phyloP scores from a whole-genome alignment of 2,113 vertebrate species.

The Neomonachus schauinslandi region DNA sequence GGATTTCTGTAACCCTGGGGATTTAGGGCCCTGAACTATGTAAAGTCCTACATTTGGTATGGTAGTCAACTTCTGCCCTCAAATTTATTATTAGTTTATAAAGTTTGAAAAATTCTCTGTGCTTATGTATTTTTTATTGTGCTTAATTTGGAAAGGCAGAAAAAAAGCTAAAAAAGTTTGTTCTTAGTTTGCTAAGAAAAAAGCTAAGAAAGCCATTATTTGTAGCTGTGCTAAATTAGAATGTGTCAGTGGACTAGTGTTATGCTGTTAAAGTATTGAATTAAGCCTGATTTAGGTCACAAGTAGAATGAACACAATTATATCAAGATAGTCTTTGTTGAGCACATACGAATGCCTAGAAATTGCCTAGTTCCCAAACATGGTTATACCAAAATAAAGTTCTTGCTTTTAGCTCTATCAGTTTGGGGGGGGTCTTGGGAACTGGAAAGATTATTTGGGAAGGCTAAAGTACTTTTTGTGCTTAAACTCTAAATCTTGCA shows the following conservation, averaged over 20 bases:
- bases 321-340: slow-evolving; percentile 22
- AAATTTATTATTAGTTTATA: slow-evolving; percentile 76
- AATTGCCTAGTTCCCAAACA: neutral
- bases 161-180: slow-evolving; percentile 38
- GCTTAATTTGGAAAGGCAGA: slow-evolving; percentile 76
- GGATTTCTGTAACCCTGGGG: slow-evolving; percentile 84
- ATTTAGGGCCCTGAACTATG: slow-evolving; percentile 80
- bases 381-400: neutral
- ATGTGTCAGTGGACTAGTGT: neutral
- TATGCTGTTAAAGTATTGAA: slow-evolving; percentile 57
- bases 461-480: neutral
- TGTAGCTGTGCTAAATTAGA: neutral
- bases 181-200: slow-evolving; percentile 42
- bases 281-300: slow-evolving; percentile 51
- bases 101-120: slow-evolving; percentile 68
- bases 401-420: neutral
- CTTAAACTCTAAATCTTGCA: neutral
- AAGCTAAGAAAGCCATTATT: slow-evolving; percentile 29
- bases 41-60: slow-evolving; percentile 77
- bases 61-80: slow-evolving; percentile 80
- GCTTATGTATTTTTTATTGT: slow-evolving; percentile 72
- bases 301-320: slow-evolving; percentile 36
- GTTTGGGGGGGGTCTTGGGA: neutral
- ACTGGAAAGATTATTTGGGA: neutral
- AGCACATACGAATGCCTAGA: slow-evolving; percentile 13